Percentiles rank a stretch among this genome's conserved stretches.
phyloP scores from a whole-genome alignment of 2,113 vertebrate species.

The Camelus bactrianus region DNA sequence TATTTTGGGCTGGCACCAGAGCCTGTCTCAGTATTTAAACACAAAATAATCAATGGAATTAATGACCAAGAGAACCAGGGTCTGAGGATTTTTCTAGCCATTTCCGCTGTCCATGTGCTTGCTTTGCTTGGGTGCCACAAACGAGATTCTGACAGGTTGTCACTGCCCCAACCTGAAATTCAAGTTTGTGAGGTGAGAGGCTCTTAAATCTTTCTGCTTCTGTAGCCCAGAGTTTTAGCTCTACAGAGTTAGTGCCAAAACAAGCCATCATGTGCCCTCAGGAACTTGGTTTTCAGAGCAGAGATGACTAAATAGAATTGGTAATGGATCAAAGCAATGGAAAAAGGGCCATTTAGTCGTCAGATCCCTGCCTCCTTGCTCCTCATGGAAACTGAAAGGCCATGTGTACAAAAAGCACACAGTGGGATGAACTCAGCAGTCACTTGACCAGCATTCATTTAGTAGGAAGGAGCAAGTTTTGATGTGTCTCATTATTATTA shows the following conservation, averaged over 20 bases:
- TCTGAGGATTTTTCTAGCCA: constrained; percentile 71
- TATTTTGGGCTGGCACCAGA: constrained; percentile 62
- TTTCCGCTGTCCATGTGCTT: constrained; percentile 63
- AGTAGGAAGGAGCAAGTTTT: background rate
- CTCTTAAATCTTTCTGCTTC: constrained; percentile 78
- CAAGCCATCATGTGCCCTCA: constrained; percentile 17
- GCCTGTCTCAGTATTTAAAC: constrained; percentile 77
- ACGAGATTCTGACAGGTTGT: constrained; percentile 71
- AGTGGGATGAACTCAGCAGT: background rate
- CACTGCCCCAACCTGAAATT: constrained; percentile 65
- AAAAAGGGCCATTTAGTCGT: background rate
- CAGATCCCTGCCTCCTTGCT: background rate
- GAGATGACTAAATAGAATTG: constrained; percentile 59
- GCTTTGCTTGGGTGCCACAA: constrained; percentile 54
- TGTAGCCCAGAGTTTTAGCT: constrained; percentile 63
- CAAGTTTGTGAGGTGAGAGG: constrained; percentile 77
- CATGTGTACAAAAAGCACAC: background rate
- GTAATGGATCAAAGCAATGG: constrained; percentile 53
- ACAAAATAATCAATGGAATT: constrained; percentile 80
- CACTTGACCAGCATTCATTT: constrained; percentile 6
- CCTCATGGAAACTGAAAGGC: background rate
- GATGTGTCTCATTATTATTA: constrained; percentile 17
- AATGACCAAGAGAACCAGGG: constrained; percentile 71
- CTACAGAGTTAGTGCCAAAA: constrained; percentile 63
- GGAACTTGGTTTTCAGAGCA: constrained; percentile 48